Evolutionary conservation across 1,140 invertebrate species (phyloP).

Genomic region (Tetramorium alpestre): DNA sequence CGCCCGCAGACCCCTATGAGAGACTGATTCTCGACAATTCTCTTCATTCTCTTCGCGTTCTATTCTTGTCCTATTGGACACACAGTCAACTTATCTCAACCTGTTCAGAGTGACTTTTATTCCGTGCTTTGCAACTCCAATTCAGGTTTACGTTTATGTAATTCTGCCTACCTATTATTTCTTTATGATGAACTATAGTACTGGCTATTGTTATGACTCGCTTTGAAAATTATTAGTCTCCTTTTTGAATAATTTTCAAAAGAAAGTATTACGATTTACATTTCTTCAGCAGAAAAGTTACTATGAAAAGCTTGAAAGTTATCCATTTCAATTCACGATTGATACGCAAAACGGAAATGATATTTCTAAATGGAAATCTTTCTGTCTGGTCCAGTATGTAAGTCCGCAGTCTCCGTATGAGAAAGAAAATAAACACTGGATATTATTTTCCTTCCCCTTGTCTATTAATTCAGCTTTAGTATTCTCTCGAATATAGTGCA

Average conservation of each 20-base stretch:
- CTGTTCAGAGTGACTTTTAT: constrained; percentile 31
- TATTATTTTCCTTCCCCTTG: constrained; percentile 30
- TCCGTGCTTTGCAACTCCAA: constrained; percentile 8
- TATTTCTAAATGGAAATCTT: background rate
- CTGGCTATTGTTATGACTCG: background rate
- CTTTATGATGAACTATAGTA: constrained; percentile 17
- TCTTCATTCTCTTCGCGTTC: constrained; percentile 30
- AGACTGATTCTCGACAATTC: constrained; percentile 43
- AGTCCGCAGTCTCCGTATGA: background rate
- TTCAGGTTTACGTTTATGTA: background rate
- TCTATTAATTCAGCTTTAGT: constrained; percentile 39
- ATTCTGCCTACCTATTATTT: constrained; percentile 27
- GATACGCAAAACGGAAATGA: constrained; percentile 21
- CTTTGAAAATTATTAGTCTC: background rate
- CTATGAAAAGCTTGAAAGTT: background rate
- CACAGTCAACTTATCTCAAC: constrained; percentile 40
- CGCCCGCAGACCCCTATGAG: constrained; percentile 9
- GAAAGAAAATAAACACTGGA: constrained; percentile 42
- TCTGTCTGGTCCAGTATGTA: background rate
- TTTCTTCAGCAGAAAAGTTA: background rate
- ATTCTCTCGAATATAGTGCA: constrained; percentile 44
- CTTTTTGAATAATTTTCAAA: constrained; percentile 4
- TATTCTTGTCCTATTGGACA: constrained; percentile 31
- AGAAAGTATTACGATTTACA: constrained; percentile 12
- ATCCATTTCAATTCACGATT: background rate